Evolutionary conservation across 2,888 invertebrate genomes (phyloP), one percentile per base, ranked within the genome.

Genomic region (Sarcophaga subvicina): DNA sequence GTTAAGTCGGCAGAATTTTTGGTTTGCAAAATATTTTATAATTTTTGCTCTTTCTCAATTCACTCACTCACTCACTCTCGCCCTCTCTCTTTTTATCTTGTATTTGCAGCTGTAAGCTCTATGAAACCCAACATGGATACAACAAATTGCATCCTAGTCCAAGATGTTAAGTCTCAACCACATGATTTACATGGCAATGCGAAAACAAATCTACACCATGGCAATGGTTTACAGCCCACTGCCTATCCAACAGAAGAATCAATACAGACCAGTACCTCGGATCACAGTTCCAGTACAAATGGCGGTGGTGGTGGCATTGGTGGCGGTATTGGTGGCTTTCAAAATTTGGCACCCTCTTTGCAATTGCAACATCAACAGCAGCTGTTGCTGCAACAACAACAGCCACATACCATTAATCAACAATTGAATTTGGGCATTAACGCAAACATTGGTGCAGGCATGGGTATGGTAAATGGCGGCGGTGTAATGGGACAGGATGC

Each of bases 71-170:
- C 22, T 60, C 47, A 12, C n/a, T 59, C 67, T 37, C 6, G 37
- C 5, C 25, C 2, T 81, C 17, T 84, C 17, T 4, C 20, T 60
- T 6, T 72, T 59, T 37, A 0, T 60, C 22, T n/a, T 71, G 4
- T 82, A 71, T 92, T 96, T 96, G 69, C 96, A 97, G 97, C 97
- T 93, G 96, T 97, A 94, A 97, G 96, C 95, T 97, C 97, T 93
- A 97, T 97, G 97, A 96, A 97, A 94, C 96, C 96, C 93, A 96
- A 96, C 94, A 96, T 97, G 95, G 97, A 97, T 95, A 96, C 96
- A 94, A 95, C 97, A 92, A 97, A 97, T 94, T 98, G 97, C 94
- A 97, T 97, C 93, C 95, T 97, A 94, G 97, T 97, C 93, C 97
- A 97, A 95, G 98, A 93, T 91, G 93, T 93, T 76, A 93, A 93